Percentiles rank a stretch among this genome's conserved stretches.
Evolutionary conservation across 92 coral and sea anemone genomes (phyloP).

Genomic region (Zoanthus sociatus): DNA sequence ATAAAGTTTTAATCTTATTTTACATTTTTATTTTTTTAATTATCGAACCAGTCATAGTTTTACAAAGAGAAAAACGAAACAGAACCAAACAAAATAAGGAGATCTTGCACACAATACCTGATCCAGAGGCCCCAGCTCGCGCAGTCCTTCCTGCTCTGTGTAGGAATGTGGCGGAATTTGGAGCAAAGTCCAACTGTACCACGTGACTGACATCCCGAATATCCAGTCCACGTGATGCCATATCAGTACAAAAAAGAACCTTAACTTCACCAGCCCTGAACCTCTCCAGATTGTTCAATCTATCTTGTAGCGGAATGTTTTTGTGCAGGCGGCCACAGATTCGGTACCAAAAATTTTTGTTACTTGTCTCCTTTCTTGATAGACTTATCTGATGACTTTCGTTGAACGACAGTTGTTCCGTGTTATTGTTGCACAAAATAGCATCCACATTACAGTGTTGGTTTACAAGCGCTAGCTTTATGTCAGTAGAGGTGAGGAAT

Average conservation of each 20-base stretch:
- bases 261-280: conserved; percentile 71
- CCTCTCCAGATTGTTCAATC: conserved; percentile 67
- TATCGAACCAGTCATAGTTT: no score
- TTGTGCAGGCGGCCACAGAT: conserved; percentile 80
- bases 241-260: conserved; percentile 89
- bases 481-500: conserved; percentile 70
- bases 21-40: no score
- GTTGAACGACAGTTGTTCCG: background rate
- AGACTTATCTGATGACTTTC: background rate
- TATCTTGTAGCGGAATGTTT: conserved; percentile 64
- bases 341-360: conserved; percentile 57
- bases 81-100: background rate
- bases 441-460: conserved; percentile 1
- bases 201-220: conserved; percentile 92
- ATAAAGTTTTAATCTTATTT: no score
- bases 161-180: conserved; percentile 82
- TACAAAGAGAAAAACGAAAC: background rate
- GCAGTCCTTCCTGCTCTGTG: conserved; percentile 98
- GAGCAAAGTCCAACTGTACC: conserved; percentile 95
- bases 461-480: background rate
- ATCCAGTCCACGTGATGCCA: conserved; percentile 95
- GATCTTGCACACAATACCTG: conserved; percentile 61
- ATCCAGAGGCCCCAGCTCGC: conserved; percentile 88
- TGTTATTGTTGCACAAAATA: background rate
- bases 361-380: conserved; percentile 40